A percentile compares a stretch with the other conserved stretches of the same genome.
Evolutionary conservation across 2,888 invertebrate genomes (phyloP).

Genomic region (Lepetodrilus schrolli): DNA sequence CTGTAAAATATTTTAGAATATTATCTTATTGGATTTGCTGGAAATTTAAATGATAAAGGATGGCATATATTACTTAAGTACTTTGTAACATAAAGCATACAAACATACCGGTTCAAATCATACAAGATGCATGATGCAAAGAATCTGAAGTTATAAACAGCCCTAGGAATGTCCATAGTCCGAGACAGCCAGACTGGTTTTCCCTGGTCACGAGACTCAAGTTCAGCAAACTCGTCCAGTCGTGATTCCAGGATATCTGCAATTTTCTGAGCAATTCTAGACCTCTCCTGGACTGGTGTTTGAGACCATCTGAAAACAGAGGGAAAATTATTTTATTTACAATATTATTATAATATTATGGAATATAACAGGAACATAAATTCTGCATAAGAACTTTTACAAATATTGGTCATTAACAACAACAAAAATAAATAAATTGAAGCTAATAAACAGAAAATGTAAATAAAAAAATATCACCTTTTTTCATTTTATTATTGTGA

Average conservation of each 20-base stretch:
- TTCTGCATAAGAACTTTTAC: not conserved
- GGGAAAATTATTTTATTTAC: not conserved
- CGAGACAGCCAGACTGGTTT: conserved; percentile 77
- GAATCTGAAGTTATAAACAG: conserved; percentile 77
- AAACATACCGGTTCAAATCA: conserved; percentile 74
- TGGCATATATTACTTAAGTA: too few species aligned
- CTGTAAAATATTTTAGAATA: too few species aligned
- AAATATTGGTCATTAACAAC: not conserved
- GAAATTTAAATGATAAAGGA: too few species aligned
- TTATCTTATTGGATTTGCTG: too few species aligned
- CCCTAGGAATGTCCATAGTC: conserved; percentile 78
- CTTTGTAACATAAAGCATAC: too few species aligned
- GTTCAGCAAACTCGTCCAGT: conserved; percentile 76
- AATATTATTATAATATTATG: too few species aligned
- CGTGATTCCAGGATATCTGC: conserved; percentile 77
- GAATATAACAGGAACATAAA: not conserved
- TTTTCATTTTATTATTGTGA: too few species aligned
- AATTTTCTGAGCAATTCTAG: conserved; percentile 75
- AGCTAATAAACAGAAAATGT: not conserved
- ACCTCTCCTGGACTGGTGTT: conserved; percentile 74
- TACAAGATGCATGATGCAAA: conserved; percentile 77
- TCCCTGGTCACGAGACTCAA: conserved; percentile 79
- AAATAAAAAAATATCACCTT: too few species aligned
- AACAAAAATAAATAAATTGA: not conserved
- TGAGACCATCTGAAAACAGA: conserved; percentile 76